Base-by-base conservation (phyloP, 1,140 invertebrate species). In the Belonocnema kinseyi region DNA sequence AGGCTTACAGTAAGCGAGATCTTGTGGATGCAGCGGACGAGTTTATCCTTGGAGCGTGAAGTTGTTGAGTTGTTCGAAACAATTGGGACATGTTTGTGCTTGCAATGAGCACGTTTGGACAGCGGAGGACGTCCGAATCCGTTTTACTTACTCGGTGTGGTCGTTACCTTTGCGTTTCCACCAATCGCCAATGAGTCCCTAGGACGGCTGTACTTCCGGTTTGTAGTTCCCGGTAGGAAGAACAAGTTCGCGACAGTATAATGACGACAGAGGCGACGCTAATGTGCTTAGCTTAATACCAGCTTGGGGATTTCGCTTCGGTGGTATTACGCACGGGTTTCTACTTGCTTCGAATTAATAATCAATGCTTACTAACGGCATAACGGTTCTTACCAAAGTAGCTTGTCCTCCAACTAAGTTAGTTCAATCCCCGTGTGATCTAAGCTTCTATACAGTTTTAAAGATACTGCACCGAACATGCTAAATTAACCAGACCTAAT, bases 231-330 rank as follows among this genome's bases (percentile, higher is more conserved):
- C 61, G 26, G 70, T 46, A 16, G 75, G 61, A 76, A 80, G 76
- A 17, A 58, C 52, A 80, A 82, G 75, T 80, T 80, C 26, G 66
- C 1, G 54, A 13, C 58, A 71, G 72, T 80, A 53, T 80, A 80
- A 83, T 85, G 73, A 74, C 72, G 75, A 78, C 76, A 79, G 80
- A 76, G 78, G 74, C 78, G 78, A 76, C 76, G 80, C 83, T 87
- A 86, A 86, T 86, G 78, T 85, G 81, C 85, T 87, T 86, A 86
- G 46, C 80, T 76, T 85, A 85, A 85, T 85, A 81, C 78, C 52
- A 77, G 61, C 21, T 51, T 51, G 53, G 75, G 78, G 70, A 74
- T 53, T 73, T 58, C 50, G 6, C 66, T 70, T 58, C 13, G 46
- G 33, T 51, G 50, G 26, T 76, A 50, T 66, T 26, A 33, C 53